Base-by-base conservation (phyloP, 2,113 vertebrate species). In the Misgurnus mizolepis region DNA sequence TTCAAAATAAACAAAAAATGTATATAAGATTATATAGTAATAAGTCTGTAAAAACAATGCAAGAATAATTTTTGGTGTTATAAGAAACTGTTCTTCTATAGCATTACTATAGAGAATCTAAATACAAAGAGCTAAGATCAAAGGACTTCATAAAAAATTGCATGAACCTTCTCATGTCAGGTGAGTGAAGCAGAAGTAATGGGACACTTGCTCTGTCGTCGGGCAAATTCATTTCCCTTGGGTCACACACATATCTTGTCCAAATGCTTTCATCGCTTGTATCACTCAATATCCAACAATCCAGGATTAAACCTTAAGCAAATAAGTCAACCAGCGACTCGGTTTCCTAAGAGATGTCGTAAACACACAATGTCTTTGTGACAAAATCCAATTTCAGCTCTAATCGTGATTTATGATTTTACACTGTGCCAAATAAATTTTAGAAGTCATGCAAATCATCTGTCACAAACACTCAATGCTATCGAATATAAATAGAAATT, bases 281-380 rank as follows among this genome's bases (percentile, higher is more conserved):
- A 76, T 80, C 40, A 49, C 58, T 61, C 67, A 73, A 80, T 77
- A 80, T 80, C 27, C 15, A 10, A 72, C 67, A 72, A 60, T 50
- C 67, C 14, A 4, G 14, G 79, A 58, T 76, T 76, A 80, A 71
- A 58, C 17, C 39, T 76, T 80, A 55, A 70, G 27, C 4, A 7
- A 47, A 67, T n/a, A 56, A 80, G 76, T 43, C 50, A 11, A 68
- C 40, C 72, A 76, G 34, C 7, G 41, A 67, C 14, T 12, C 22
- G 73, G 40, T 60, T 60, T 71, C 27, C 45, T 18, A 45, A 65
- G 18, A 58, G 22, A 64, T 72, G 60, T 45, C 2, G 60, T 43
- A 18, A 62, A 39, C 34, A 69, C 12, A 22, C 40, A 40, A n/a
- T 69, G 61, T 77, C 10, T 41, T 43, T 17, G 39, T 72, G 34